Evolutionary conservation across 2,113 vertebrate species (phyloP).

Genomic region (Hipposideros armiger): DNA sequence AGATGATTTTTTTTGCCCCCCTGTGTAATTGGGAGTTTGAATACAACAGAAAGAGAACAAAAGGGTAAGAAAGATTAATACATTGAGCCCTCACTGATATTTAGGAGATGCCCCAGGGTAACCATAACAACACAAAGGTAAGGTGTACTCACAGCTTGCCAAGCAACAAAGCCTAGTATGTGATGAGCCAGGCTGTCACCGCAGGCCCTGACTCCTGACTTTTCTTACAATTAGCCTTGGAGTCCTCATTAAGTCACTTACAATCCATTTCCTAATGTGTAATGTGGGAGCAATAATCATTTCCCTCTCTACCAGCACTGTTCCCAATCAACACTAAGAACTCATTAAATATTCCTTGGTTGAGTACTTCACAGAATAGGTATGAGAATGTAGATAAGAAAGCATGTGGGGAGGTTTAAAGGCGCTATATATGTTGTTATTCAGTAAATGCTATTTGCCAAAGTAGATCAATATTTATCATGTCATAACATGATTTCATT

Average conservation of each 20-base stretch:
- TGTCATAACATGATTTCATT: background rate
- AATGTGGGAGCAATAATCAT: background rate
- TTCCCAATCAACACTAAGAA: background rate
- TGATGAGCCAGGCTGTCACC: background rate
- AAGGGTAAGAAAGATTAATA: background rate
- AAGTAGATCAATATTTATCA: background rate
- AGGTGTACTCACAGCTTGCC: background rate
- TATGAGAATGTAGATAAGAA: constrained; percentile 19
- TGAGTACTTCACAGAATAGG: background rate
- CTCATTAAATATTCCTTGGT: background rate
- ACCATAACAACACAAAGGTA: background rate
- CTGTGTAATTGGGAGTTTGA: background rate
- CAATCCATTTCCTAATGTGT: background rate
- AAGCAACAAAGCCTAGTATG: background rate
- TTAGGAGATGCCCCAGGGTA: background rate
- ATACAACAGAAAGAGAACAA: background rate
- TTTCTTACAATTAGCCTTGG: background rate
- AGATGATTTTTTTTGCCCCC: background rate
- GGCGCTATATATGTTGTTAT: background rate
- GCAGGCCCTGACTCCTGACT: background rate
- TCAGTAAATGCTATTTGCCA: constrained; percentile 1
- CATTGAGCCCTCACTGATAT: background rate
- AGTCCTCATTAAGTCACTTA: background rate
- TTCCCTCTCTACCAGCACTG: background rate
- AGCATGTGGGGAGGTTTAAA: background rate